Conservation (phyloP, 92 coral and sea anemone genomes). For the Palythoa grandis region DNA sequence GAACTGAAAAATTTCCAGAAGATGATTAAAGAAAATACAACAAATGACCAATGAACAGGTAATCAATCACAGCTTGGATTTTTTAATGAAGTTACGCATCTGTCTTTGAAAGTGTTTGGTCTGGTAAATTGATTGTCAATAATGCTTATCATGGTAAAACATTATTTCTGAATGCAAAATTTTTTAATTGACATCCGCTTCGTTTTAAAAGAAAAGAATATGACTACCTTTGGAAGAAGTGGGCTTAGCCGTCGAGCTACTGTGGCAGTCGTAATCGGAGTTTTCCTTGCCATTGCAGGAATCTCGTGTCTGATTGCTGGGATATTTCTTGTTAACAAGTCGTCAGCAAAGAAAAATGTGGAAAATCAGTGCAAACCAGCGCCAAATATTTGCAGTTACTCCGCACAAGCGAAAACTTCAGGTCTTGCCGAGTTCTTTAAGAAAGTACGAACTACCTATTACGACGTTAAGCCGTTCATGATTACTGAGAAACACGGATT, state of each 20-base stretch:
- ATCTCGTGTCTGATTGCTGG: conserved; percentile 36
- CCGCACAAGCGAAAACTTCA: conserved; percentile 64
- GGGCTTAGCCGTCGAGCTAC: conserved; percentile 9
- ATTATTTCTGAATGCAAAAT: neutral
- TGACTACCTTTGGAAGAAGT: conserved; percentile 12
- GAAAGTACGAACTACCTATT: conserved; percentile 70
- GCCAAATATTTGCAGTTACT: conserved; percentile 54
- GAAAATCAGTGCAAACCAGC: conserved; percentile 7
- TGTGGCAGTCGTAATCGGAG: neutral
- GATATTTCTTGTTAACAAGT: neutral
- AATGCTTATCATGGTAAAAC: neutral
- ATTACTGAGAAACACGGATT: conserved; percentile 55
- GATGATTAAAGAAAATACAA: too few relatives aligned
- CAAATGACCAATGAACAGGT: neutral
- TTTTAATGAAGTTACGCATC: conserved; percentile 16
- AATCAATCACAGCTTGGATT: neutral
- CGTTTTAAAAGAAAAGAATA: neutral
- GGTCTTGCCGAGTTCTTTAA: conserved; percentile 71
- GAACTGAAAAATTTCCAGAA: too few relatives aligned
- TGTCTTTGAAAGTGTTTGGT: neutral
- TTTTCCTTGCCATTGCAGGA: conserved; percentile 12
- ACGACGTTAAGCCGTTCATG: conserved; percentile 58
- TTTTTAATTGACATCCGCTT: neutral
- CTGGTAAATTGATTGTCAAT: neutral
- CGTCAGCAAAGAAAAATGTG: neutral